These are phyloP conservation scores for Simalia tracyae DNA, from an alignment of 2,797 vertebrate species.

Conservation along the genomic window DNA sequence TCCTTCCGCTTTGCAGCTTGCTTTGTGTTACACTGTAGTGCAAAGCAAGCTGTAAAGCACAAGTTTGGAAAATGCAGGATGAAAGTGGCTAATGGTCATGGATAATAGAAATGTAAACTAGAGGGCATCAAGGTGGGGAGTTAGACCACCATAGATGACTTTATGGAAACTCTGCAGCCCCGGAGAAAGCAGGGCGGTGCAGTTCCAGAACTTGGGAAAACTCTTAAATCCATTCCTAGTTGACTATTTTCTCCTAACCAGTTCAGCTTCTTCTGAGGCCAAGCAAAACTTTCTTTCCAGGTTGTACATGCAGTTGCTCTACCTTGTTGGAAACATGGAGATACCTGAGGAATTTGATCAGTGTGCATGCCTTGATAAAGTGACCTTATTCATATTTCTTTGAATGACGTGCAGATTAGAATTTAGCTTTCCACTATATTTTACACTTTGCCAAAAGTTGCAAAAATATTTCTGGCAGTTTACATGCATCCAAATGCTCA, in stretches of 20 bases:
- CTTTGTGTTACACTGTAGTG: background rate
- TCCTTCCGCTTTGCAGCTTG: background rate
- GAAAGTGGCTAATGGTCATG: background rate
- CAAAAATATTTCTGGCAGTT: background rate
- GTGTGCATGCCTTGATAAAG: background rate
- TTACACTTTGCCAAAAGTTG: background rate
- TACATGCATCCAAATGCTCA: background rate
- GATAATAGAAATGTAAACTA: background rate
- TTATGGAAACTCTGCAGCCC: background rate
- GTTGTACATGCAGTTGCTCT: background rate
- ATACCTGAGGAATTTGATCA: background rate
- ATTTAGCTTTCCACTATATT: background rate
- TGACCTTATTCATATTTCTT: background rate
- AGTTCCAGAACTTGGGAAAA: background rate
- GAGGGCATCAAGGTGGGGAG: background rate
- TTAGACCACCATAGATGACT: background rate
- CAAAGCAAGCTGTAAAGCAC: background rate
- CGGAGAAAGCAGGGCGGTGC: no score
- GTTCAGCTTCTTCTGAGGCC: background rate
- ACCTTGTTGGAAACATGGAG: background rate
- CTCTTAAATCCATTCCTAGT: background rate
- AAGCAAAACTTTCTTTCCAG: background rate
- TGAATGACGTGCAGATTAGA: background rate
- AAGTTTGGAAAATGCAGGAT: background rate
- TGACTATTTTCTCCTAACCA: background rate